Conservation (phyloP, 2,888 invertebrate genomes). For the Callimorpha dominula region DNA sequence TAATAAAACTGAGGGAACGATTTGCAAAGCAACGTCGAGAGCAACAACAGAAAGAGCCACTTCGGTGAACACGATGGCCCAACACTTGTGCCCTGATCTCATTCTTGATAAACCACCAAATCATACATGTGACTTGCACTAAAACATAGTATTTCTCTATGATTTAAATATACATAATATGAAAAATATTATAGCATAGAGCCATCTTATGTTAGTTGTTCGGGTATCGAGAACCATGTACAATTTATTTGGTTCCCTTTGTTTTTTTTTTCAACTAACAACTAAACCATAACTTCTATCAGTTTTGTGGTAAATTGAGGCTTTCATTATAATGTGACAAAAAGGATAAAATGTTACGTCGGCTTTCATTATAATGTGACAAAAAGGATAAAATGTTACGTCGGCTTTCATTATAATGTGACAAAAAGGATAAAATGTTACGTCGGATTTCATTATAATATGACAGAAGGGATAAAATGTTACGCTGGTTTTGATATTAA, state of each 20-base stretch:
- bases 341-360: not conserved
- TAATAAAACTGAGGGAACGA: conserved; percentile 88
- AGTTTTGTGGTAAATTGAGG: not conserved
- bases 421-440: not conserved
- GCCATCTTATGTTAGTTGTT: not conserved
- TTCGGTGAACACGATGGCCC: conserved; percentile 65
- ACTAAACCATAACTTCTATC: not conserved
- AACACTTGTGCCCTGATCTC: conserved; percentile 69
- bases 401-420: not conserved
- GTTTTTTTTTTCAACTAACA: not conserved
- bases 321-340: not conserved
- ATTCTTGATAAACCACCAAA: conserved; percentile 59
- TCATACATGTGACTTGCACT: conserved; percentile 43
- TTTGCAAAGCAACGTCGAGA: conserved; percentile 85
- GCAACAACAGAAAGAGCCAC: conserved; percentile 79
- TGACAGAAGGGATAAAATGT: not conserved
- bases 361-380: not conserved
- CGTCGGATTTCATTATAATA: not conserved
- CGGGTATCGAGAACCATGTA: conserved; percentile 3
- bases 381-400: not conserved
- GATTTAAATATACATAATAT: not conserved
- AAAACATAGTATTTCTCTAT: conserved; percentile 2
- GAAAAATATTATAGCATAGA: not conserved
- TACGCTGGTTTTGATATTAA: not conserved
- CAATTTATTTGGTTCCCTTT: conserved; percentile 2